A percentile compares a stretch with the other conserved stretches of the same genome.
Evolutionary conservation across 2,888 invertebrate species (phyloP).

Genomic region (Lasioglossum villosulum): DNA sequence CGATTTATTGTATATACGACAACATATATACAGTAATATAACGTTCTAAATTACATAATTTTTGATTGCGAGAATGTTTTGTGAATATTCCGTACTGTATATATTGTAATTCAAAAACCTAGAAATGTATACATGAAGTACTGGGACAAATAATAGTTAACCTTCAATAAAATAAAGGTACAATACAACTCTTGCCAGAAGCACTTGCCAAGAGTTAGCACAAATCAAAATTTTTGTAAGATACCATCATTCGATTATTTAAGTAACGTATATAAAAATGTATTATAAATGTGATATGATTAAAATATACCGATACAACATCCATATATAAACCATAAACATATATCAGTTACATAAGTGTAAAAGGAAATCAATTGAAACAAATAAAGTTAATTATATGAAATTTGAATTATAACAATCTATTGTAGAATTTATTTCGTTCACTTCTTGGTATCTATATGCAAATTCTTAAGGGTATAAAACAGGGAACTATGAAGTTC

Average conservation of each 20-base stretch:
- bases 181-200: conserved; percentile 32
- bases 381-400: conserved; percentile 15
- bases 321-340: conserved; percentile 15
- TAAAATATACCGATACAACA: not conserved
- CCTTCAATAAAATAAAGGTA: conserved; percentile 23
- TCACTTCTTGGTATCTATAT: not conserved
- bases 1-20: not conserved
- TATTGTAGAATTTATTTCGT: not conserved
- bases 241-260: conserved; percentile 18
- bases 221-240: conserved; percentile 23
- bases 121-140: not conserved
- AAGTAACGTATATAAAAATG: conserved; percentile 25
- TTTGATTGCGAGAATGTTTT: conserved; percentile 8
- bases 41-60: conserved; percentile 11
- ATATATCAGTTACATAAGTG: not conserved
- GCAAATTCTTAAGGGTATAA: not conserved
- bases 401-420: conserved; percentile 14
- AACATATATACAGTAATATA: conserved; percentile 11
- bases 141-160: conserved; percentile 20
- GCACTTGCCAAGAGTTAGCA: conserved; percentile 28
- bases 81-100: conserved; percentile 31
- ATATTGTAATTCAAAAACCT: conserved; percentile 37
- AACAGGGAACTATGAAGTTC: not conserved
- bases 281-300: conserved; percentile 8
- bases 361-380: conserved; percentile 33